These are phyloP conservation scores for Solenodon paradoxus DNA, from an alignment of 2,113 vertebrate species.

Conservation along the genomic window DNA sequence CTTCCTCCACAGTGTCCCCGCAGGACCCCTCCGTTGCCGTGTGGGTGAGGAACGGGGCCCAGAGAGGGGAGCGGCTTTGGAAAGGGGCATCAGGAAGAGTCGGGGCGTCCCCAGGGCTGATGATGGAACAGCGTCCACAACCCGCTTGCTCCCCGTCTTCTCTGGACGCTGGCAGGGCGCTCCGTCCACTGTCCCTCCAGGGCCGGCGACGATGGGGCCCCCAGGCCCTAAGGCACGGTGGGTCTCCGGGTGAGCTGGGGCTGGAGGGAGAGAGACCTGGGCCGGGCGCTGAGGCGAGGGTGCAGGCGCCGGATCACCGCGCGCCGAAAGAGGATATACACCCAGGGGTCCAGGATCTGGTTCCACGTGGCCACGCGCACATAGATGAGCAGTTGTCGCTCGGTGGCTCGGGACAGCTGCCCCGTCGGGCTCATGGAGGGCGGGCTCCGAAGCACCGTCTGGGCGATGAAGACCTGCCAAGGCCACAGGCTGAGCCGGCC, in stretches of 20 bases:
- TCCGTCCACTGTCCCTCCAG: background rate
- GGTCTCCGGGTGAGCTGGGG: slow-evolving; percentile 80
- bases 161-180: too few relatives aligned
- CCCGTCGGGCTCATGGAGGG: rapidly evolving
- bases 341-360: slow-evolving; percentile 98
- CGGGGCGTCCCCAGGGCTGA: background rate
- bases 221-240: background rate
- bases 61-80: background rate
- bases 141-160: background rate
- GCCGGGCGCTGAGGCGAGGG: slow-evolving; percentile 81
- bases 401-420: slow-evolving; percentile 55
- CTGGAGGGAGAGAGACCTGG: slow-evolving; percentile 76
- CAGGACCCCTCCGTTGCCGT: background rate
- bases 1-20: background rate
- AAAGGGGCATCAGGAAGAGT: background rate
- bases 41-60: background rate
- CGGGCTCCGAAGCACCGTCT: slow-evolving; percentile 81
- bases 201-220: background rate
- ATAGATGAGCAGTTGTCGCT: slow-evolving; percentile 87
- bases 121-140: too few relatives aligned
- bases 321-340: slow-evolving; percentile 95
- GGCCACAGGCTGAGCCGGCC: rapidly evolving
- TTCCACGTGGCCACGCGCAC: slow-evolving; percentile 96
- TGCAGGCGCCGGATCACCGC: slow-evolving; percentile 88
- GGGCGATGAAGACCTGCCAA: slow-evolving; percentile 89